These are phyloP conservation scores for Magallana ariakensis DNA, from an alignment of 1,140 invertebrate species.

Conservation along the genomic window DNA sequence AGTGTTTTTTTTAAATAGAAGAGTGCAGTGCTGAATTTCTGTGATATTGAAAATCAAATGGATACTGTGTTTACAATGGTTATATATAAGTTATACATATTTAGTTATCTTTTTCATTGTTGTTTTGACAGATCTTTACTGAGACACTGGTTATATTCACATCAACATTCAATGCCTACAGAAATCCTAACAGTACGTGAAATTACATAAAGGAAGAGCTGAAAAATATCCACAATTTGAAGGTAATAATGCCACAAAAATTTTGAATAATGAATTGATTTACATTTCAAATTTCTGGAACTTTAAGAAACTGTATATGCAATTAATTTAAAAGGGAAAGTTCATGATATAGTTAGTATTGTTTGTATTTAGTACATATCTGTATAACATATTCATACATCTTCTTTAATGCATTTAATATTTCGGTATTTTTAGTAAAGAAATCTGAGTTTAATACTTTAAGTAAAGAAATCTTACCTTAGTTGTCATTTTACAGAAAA, in stretches of 20 bases:
- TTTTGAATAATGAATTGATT: not conserved
- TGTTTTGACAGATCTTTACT: not conserved
- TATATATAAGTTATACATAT: not conserved
- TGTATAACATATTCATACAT: not conserved
- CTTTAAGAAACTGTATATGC: not conserved
- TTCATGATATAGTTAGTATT: not conserved
- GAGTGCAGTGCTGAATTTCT: not conserved
- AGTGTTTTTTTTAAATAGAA: not conserved
- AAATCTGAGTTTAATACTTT: not conserved
- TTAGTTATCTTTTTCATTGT: not conserved
- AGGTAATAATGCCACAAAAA: not conserved
- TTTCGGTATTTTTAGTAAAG: not conserved
- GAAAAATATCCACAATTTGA: not conserved
- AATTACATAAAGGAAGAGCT: not conserved
- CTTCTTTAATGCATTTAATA: not conserved
- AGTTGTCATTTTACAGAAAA: no score
- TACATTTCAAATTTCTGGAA: not conserved
- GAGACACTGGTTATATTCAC: not conserved
- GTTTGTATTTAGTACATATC: not conserved
- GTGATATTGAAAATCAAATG: not conserved
- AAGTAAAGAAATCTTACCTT: no score
- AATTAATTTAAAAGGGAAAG: not conserved
- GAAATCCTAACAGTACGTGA: not conserved
- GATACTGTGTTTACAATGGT: not conserved
- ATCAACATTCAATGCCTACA: not conserved